Evolutionary conservation across 2,797 vertebrate genomes (phyloP).

Genomic region (Microctenopoma lineatum): DNA sequence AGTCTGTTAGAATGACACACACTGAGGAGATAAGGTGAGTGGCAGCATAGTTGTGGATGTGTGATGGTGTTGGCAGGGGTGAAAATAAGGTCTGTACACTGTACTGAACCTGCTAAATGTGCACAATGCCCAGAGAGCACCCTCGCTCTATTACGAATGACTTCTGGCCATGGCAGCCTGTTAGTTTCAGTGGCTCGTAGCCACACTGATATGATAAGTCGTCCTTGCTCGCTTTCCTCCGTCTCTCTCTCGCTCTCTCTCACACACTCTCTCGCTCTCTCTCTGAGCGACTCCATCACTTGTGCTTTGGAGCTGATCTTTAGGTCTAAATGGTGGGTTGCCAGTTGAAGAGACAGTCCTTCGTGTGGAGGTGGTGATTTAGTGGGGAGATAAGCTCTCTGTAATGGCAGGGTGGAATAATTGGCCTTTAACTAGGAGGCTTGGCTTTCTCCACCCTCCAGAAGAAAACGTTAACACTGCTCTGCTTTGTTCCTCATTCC

Average conservation of each 20-base stretch:
- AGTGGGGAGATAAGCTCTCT: conserved; percentile 90
- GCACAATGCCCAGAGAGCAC: conserved; percentile 32
- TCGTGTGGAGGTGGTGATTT: conserved; percentile 89
- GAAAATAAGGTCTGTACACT: conserved; percentile 60
- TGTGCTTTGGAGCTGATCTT: conserved; percentile 84
- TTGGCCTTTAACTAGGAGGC: conserved; percentile 85
- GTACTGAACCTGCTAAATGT: conserved; percentile 52
- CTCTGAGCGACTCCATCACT: conserved; percentile 57
- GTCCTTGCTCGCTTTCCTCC: conserved; percentile 5
- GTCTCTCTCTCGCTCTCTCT: conserved; percentile 33
- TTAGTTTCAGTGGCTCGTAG: conserved; percentile 44
- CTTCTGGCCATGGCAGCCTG: conserved; percentile 51
- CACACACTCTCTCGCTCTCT: conserved; percentile 17
- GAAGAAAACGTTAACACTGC: conserved; percentile 60
- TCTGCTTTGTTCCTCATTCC: conserved; percentile 42
- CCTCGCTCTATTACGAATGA: conserved; percentile 52
- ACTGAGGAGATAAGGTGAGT: conserved; percentile 12
- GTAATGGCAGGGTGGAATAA: conserved; percentile 94
- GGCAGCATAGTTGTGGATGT: conserved; percentile 45
- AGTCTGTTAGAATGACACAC: not conserved
- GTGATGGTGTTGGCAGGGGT: conserved; percentile 74
- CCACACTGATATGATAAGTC: conserved; percentile 51
- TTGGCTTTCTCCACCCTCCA: conserved; percentile 73
- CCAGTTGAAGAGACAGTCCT: conserved; percentile 73
- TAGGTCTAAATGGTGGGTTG: conserved; percentile 89